phyloP scores from a whole-genome alignment of 2,888 invertebrate genomes.

The Drosophila maculinotata region DNA sequence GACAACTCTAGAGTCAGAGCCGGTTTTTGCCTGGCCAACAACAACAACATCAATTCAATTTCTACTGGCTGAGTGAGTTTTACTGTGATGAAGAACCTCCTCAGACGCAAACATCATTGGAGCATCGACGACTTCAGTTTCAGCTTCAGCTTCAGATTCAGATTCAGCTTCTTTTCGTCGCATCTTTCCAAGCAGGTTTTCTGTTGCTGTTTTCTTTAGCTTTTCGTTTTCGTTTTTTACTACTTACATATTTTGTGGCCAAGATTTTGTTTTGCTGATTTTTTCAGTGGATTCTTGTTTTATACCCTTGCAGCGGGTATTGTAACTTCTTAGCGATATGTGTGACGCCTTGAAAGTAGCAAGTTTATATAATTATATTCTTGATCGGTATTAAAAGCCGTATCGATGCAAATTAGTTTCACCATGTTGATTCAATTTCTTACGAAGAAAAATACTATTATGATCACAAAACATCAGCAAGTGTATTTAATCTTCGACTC shows the following conservation, averaged over 20 bases:
- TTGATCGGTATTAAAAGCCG: too few species aligned
- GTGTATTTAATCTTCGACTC: constrained; percentile 10
- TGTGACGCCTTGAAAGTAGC: background rate
- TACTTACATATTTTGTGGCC: constrained; percentile 56
- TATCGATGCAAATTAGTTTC: too few species aligned
- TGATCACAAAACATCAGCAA: too few species aligned
- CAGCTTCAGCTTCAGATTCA: constrained; percentile 37
- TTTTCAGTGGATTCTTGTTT: constrained; percentile 24
- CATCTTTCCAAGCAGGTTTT: constrained; percentile 58
- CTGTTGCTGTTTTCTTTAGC: constrained; percentile 49
- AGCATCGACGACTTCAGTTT: constrained; percentile 55
- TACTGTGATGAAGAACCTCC: constrained; percentile 65
- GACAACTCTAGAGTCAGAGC: constrained; percentile 33
- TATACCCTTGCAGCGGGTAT: constrained; percentile 42
- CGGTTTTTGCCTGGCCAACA: constrained; percentile 48
- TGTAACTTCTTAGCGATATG: constrained; percentile 6
- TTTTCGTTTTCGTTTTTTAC: constrained; percentile 68
- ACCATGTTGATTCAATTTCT: too few species aligned
- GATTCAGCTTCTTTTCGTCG: constrained; percentile 2
- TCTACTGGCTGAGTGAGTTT: constrained; percentile 77
- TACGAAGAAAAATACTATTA: too few species aligned
- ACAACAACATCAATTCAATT: constrained; percentile 73
- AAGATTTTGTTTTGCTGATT: constrained; percentile 27
- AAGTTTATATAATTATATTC: too few species aligned
- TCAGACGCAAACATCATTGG: constrained; percentile 40